Base-by-base conservation (phyloP, 1,140 invertebrate species). In the Drosophila takahashii region DNA sequence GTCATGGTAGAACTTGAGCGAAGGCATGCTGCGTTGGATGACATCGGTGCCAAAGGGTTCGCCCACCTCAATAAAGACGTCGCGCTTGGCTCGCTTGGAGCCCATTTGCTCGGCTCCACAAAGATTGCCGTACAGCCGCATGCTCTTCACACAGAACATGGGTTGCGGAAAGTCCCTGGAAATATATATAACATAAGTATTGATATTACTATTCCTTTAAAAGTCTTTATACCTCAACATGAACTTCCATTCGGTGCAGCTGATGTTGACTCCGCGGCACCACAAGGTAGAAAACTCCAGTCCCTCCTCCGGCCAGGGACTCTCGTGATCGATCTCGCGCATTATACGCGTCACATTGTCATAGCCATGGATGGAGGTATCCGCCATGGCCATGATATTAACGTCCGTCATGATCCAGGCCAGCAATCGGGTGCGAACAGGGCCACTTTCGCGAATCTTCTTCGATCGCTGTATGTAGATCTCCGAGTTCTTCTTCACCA, bases 1-100 rank as follows among this genome's bases (percentile, higher is more conserved):
- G 93, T 99, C 98, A 92, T 99, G 98, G 92, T 98, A 99, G 93
- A 98, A 99, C 92, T 99, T 99, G 1, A 99, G 93, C 0, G 97
- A 95, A 15, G 97, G 97, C 96, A 99, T 98, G 80, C 97, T 97
- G 53, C 97, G 93, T 81, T 97, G 96, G 1, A 97, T 93, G 4
- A 95, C 93, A 53, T 95, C 93, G 39, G 94, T 93, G n/a, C 95
- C 94, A 94, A 96, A 97, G 0, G 96, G 96, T n/a, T 93, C 94
- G 0, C 96, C 96, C 51, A 97, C 94, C 48, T 96, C 94, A 15
- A 97, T 94, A 9, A 92, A 92, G 1, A 96, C 95, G 29, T 94
- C 95, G 52, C 96, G 93, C 54, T 95, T 95, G 6, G 96, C 96
- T 93, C 97, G 94, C 36, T 95, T 94, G 1, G 95, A 96, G 0